Percentiles rank a stretch among this genome's conserved stretches.
Evolutionary conservation across 2,113 vertebrate genomes (phyloP).

Genomic region (Balaeniceps rex): DNA sequence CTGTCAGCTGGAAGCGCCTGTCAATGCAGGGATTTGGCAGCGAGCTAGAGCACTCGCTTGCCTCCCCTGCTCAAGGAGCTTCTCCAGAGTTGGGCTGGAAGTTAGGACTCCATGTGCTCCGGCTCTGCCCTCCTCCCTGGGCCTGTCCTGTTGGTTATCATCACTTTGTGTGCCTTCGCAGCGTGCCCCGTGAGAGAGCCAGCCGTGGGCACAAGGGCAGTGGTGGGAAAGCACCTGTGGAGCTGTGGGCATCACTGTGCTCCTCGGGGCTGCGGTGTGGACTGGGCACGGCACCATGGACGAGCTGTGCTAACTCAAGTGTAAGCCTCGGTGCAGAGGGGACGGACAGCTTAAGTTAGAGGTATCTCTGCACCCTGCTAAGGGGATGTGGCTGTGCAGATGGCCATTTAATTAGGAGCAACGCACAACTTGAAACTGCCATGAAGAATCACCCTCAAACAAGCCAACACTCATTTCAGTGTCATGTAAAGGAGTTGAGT

Average conservation of each 20-base stretch:
- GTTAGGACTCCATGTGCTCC: neutral
- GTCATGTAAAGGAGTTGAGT: neutral
- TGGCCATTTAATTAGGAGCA: neutral
- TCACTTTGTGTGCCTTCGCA: neutral
- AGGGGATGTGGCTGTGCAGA: neutral
- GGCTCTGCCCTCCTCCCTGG: neutral
- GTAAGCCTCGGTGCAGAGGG: neutral
- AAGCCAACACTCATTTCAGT: slow-evolving; percentile 6
- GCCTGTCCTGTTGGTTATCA: neutral
- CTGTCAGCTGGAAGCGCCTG: neutral
- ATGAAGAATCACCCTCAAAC: neutral
- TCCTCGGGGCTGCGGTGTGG: rapidly evolving
- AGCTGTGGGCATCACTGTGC: neutral
- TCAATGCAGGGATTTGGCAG: neutral
- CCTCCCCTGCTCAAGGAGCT: neutral
- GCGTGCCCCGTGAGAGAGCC: rapidly evolving
- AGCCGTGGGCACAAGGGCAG: rapidly evolving
- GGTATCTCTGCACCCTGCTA: neutral
- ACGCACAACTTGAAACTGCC: neutral
- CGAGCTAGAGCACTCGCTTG: neutral
- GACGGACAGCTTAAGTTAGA: neutral
- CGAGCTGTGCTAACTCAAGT: neutral
- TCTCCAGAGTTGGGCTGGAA: neutral
- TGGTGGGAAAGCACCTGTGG: neutral
- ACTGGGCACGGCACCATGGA: rapidly evolving